Evolutionary conservation across 2,888 invertebrate genomes (phyloP).

Genomic region (Brachyptera putata): DNA sequence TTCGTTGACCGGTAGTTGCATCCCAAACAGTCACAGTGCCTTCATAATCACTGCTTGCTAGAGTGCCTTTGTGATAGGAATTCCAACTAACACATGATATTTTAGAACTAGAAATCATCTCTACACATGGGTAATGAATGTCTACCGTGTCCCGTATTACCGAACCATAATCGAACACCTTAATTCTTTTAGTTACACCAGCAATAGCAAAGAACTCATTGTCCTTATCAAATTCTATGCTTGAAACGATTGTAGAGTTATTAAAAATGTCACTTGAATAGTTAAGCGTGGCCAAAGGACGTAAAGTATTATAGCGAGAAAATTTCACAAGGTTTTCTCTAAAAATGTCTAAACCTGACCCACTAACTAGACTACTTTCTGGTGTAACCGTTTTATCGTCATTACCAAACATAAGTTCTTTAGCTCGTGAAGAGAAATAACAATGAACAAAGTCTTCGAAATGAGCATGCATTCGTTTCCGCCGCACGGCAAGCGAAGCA

Average conservation of each 20-base stretch:
- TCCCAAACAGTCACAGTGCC: conserved; percentile 94
- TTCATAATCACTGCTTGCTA: conserved; percentile 92
- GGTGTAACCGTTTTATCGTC: conserved; percentile 40
- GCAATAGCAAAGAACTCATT: conserved; percentile 94
- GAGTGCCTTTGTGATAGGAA: conserved; percentile 78
- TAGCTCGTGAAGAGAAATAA: conserved; percentile 73
- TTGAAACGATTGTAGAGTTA: conserved; percentile 80
- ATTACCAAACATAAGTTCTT: conserved; percentile 62
- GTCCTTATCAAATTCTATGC: conserved; percentile 95
- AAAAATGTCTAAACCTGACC: conserved; percentile 66
- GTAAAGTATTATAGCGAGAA: conserved; percentile 71
- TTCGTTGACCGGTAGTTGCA: conserved; percentile 69
- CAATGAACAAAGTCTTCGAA: conserved; percentile 87
- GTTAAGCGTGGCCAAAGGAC: conserved; percentile 79
- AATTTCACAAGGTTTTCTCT: conserved; percentile 82
- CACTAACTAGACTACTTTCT: conserved; percentile 29
- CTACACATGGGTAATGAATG: conserved; percentile 86
- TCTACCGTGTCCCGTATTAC: conserved; percentile 83
- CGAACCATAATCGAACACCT: conserved; percentile 84
- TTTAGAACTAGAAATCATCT: conserved; percentile 89
- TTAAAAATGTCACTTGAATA: conserved; percentile 88
- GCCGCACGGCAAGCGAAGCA: conserved; percentile 60
- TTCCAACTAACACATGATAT: conserved; percentile 95
- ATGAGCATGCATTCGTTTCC: conserved; percentile 75
- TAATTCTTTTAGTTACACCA: conserved; percentile 90